Conservation (phyloP, 2,888 invertebrate species). For the Diaperis boleti region DNA sequence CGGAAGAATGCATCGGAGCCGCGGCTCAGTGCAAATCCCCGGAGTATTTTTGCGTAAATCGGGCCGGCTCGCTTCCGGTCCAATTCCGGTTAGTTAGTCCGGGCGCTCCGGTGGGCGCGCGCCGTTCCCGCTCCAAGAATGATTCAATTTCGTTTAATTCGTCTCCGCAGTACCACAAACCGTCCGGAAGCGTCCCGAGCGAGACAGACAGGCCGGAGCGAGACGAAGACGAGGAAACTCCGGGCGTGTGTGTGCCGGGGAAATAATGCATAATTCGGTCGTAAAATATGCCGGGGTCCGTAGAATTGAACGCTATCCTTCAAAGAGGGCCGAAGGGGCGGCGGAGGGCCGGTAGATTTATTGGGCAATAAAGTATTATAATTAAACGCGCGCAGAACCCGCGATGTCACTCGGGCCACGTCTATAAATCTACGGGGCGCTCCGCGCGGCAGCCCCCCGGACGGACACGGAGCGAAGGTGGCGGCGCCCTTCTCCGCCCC, state of each 20-base stretch:
- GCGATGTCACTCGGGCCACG: constrained; percentile 68
- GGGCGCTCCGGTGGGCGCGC: constrained; percentile 10
- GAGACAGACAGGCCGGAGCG: constrained; percentile 48
- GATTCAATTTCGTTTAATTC: constrained; percentile 55
- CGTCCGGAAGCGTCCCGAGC: constrained; percentile 54
- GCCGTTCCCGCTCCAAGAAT: constrained; percentile 44
- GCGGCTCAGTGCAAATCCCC: background rate
- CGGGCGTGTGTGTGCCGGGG: constrained; percentile 52
- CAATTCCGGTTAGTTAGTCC: constrained; percentile 23
- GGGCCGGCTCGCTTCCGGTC: constrained; percentile 6
- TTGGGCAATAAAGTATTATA: constrained; percentile 85
- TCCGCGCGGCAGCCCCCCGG: constrained; percentile 65
- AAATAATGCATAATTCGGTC: constrained; percentile 74
- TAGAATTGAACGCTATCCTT: constrained; percentile 79
- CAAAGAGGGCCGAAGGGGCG: constrained; percentile 67
- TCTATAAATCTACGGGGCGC: constrained; percentile 67
- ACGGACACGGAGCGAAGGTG: constrained; percentile 71
- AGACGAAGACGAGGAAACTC: constrained; percentile 53
- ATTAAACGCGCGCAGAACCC: constrained; percentile 75
- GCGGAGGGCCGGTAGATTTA: constrained; percentile 73
- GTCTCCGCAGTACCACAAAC: constrained; percentile 56
- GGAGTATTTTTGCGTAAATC: background rate
- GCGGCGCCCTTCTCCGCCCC: constrained; percentile 38
- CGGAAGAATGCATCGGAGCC: too few relatives aligned
- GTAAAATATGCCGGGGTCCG: constrained; percentile 76